Evolutionary conservation across 1,140 invertebrate genomes (phyloP), one percentile per base, ranked within the genome.

Genomic region (Listronotus bonariensis): DNA sequence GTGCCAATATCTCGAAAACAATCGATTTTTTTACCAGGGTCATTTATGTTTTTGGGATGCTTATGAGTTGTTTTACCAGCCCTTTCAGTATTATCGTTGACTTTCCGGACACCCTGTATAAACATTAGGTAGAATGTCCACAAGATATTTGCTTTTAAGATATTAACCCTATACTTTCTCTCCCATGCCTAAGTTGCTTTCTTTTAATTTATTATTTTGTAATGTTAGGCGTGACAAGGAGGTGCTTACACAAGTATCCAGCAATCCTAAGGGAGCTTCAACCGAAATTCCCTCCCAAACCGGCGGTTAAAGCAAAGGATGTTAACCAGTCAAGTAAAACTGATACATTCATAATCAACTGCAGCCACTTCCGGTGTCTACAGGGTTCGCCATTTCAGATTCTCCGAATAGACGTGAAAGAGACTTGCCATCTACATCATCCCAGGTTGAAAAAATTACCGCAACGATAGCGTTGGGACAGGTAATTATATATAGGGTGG

Each of bases 221-320:
- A n/a, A 9, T 46, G 15, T 15, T 10, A n/a, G 11, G 3, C 9
- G 4, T n/a, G 8, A n/a, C 10, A 18, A 10, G 1, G 18, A 15
- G 43, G n/a, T n/a, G 17, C 26, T 18, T 3, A 26, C 7, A 31
- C n/a, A 12, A 49, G 3, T 31, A 2, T 4, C 40, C 31, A n/a
- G 52, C 43, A 26, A 32, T 32, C n/a, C 11, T 2, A 11, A 9
- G 0, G 7, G 12, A 17, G 15, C 31, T 46, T 38, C 49, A 26
- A 53, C 40, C 41, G 67, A 72, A 26, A 71, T 72, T 57, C 72
- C 70, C 7, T 8, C 48, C n/a, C 20, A 74, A 71, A 68, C 67
- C 71, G 10, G 46, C 62, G 48, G 62, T 72, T n/a, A 72, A 64
- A 41, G 46, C 72, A 14, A 74, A 66, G 55, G 54, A 59, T 14